Percentiles rank a stretch among this genome's conserved stretches.
phyloP scores from a whole-genome alignment of 35 echinoderm and acorn worm species.

The Apostichopus japonicus region DNA sequence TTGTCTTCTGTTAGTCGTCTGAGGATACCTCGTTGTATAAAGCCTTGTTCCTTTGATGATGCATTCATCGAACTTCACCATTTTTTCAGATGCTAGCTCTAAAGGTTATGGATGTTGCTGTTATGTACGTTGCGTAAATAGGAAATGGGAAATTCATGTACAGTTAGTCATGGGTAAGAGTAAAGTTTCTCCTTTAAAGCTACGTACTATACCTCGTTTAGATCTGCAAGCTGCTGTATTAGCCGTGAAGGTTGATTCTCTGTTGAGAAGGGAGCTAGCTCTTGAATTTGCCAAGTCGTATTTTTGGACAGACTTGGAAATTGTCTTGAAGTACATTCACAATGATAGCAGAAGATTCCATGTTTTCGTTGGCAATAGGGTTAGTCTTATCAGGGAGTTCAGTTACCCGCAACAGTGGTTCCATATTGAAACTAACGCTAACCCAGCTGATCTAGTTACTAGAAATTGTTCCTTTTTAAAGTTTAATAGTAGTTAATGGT shows the following conservation, averaged over 20 bases:
- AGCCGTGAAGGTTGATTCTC: constrained; percentile 55
- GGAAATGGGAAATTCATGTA: constrained; percentile 37
- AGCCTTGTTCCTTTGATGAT: not conserved
- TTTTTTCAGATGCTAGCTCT: constrained; percentile 76
- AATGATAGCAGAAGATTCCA: constrained; percentile 63
- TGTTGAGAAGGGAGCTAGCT: constrained; percentile 53
- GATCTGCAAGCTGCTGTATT: constrained; percentile 63
- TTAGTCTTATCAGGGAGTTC: too few species aligned
- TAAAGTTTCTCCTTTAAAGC: constrained; percentile 65
- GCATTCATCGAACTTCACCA: constrained; percentile 63
- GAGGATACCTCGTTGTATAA: too few species aligned
- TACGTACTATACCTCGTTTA: constrained; percentile 65
- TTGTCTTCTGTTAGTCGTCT: too few species aligned
- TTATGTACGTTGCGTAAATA: constrained; percentile 60
- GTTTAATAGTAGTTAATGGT: too few species aligned
- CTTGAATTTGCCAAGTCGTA: constrained; percentile 8
- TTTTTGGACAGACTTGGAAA: constrained; percentile 71
- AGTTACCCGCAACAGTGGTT: too few species aligned
- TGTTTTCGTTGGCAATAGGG: too few species aligned
- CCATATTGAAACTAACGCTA: too few species aligned
- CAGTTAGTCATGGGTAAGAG: constrained; percentile 64
- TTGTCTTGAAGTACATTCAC: constrained; percentile 58
- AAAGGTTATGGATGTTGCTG: constrained; percentile 71
- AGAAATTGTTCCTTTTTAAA: too few species aligned
- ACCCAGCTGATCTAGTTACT: too few species aligned